These are phyloP conservation scores for Paracentrotus lividus DNA, from an alignment of 53 echinoderm and acorn worm genomes.

Conservation along the genomic window DNA sequence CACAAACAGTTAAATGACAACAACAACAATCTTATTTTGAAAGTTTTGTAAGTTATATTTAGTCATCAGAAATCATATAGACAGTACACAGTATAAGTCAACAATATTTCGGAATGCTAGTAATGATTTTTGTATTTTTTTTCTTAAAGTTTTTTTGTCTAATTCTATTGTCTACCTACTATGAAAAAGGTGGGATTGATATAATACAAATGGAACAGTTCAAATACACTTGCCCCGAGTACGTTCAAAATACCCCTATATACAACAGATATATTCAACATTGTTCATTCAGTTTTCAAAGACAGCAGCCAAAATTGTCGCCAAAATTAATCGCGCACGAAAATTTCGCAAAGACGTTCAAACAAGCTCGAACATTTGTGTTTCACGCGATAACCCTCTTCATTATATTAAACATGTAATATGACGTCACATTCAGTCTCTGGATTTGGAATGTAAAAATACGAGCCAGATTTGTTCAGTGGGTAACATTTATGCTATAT, in stretches of 20 bases:
- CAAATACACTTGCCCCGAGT: slow-evolving; percentile 42
- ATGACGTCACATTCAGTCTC: neutral
- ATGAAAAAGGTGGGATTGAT: slow-evolving; percentile 70
- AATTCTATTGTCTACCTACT: slow-evolving; percentile 46
- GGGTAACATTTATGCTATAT: too few relatives aligned
- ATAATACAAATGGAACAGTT: slow-evolving; percentile 69
- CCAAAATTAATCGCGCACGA: neutral
- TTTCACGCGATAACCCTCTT: slow-evolving; percentile 28
- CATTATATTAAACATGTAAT: too few relatives aligned
- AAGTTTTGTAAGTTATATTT: slow-evolving; percentile 67
- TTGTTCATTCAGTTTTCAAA: neutral
- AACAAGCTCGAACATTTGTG: neutral
- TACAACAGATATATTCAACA: slow-evolving; percentile 43
- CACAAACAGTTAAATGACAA: neutral
- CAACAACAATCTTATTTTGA: neutral
- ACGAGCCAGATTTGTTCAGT: neutral
- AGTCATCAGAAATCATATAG: slow-evolving; percentile 65
- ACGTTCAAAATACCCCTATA: slow-evolving; percentile 23
- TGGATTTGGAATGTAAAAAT: neutral
- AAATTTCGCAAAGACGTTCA: neutral
- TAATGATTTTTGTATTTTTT: slow-evolving; percentile 38
- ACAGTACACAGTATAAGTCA: slow-evolving; percentile 63
- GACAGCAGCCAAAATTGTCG: neutral
- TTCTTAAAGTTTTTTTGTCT: slow-evolving; percentile 11
- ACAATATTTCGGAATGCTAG: slow-evolving; percentile 63